Conservation (phyloP, 1,140 invertebrate genomes). For the Vanessa tameamea region DNA sequence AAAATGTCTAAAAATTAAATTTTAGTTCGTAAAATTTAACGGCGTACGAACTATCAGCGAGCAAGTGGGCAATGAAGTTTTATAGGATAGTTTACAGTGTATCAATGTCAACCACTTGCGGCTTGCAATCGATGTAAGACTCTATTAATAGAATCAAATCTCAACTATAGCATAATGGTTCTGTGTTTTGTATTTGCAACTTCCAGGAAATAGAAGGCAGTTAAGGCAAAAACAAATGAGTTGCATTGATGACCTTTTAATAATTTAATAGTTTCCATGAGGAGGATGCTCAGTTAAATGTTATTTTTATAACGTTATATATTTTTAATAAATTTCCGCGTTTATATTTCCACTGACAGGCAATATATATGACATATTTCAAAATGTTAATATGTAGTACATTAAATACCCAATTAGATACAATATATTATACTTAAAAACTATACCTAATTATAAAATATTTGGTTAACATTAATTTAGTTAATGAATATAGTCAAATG, state of each 20-base stretch:
- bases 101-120: slow-evolving; percentile 27
- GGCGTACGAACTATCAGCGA: not conserved
- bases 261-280: not conserved
- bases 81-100: slow-evolving; percentile 10
- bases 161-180: not conserved
- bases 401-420: too few species aligned
- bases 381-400: not conserved
- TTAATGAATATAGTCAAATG: too few species aligned
- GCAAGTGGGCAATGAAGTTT: not conserved
- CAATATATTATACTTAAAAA: too few species aligned
- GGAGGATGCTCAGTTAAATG: not conserved
- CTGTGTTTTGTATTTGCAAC: slow-evolving; percentile 2
- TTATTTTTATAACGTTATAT: not conserved
- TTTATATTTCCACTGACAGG: not conserved
- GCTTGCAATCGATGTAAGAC: slow-evolving; percentile 4
- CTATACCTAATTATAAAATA: too few species aligned
- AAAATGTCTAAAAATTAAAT: not conserved
- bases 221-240: slow-evolving; percentile 10
- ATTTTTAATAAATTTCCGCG: not conserved
- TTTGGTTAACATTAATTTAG: too few species aligned
- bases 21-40: not conserved
- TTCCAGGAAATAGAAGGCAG: slow-evolving; percentile 12
- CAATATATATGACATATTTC: not conserved
- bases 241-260: slow-evolving; percentile 9
- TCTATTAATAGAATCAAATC: slow-evolving; percentile 30